Evolutionary conservation across 2,113 vertebrate genomes (phyloP).

Genomic region (Cricetomys ansorgei): DNA sequence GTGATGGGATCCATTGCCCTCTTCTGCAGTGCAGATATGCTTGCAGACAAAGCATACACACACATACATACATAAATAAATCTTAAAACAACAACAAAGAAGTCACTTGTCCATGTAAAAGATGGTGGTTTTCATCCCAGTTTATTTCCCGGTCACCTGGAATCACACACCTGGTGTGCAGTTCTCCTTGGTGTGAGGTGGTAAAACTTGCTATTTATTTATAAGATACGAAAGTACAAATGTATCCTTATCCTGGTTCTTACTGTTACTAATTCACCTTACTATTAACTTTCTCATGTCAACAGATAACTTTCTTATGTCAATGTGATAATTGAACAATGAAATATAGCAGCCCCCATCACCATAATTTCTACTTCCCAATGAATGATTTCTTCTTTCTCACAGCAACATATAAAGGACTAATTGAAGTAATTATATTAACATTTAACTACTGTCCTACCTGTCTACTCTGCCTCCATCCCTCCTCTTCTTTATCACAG

Average conservation of each 20-base stretch:
- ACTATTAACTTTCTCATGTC: conserved; percentile 27
- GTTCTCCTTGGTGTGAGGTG: not conserved
- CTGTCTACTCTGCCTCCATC: not conserved
- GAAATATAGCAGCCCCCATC: not conserved
- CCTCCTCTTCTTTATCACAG: not conserved
- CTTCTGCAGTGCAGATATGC: too few relatives aligned
- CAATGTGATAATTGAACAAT: not conserved
- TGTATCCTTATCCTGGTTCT: not conserved
- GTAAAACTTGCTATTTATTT: not conserved
- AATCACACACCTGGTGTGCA: not conserved
- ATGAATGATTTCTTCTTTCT: not conserved
- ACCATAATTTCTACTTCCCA: not conserved
- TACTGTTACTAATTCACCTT: not conserved
- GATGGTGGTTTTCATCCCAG: not conserved
- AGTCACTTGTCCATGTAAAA: not conserved
- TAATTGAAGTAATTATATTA: not conserved
- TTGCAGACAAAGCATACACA: too few relatives aligned
- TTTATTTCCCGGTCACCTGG: not conserved
- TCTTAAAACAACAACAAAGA: too few relatives aligned
- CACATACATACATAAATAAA: too few relatives aligned
- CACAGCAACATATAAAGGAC: not conserved
- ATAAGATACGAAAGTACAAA: not conserved
- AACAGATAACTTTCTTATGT: conserved; percentile 23
- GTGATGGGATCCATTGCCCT: too few relatives aligned
- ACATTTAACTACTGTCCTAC: not conserved